A percentile compares a stretch with the other conserved stretches of the same genome.
Evolutionary conservation across 2,797 vertebrate species (phyloP).

Genomic region (Eupleurogrammus muticus): DNA sequence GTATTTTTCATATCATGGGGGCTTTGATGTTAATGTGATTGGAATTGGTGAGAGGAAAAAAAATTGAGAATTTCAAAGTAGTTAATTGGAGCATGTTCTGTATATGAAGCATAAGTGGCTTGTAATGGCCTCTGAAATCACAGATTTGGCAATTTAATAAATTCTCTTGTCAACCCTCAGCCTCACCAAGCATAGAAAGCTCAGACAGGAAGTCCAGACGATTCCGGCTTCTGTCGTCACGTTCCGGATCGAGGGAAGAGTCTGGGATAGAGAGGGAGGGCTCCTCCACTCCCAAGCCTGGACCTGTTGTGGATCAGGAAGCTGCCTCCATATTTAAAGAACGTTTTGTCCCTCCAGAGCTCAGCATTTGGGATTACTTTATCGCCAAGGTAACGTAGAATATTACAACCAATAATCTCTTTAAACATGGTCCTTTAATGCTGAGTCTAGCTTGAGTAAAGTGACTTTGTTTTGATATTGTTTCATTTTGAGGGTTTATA

Average conservation of each 20-base stretch:
- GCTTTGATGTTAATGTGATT: neutral
- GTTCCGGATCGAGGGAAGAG: constrained; percentile 85
- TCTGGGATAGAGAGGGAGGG: constrained; percentile 69
- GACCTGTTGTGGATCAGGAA: constrained; percentile 82
- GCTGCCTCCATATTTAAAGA: constrained; percentile 86
- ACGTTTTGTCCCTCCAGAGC: constrained; percentile 93
- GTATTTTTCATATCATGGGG: no score
- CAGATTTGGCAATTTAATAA: neutral
- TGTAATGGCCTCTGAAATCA: neutral
- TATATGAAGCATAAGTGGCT: neutral
- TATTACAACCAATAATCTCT: neutral
- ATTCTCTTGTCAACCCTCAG: constrained; percentile 50
- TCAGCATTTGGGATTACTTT: constrained; percentile 99
- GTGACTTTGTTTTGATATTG: neutral
- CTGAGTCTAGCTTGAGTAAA: neutral
- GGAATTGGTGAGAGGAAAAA: neutral
- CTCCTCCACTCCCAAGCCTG: constrained; percentile 64
- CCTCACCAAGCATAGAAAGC: constrained; percentile 80
- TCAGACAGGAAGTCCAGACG: constrained; percentile 85
- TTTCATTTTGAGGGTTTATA: neutral
- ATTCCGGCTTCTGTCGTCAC: constrained; percentile 84
- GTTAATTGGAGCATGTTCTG: neutral
- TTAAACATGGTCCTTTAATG: neutral
- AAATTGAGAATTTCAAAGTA: no score
- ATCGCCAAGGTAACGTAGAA: constrained; percentile 90